These are phyloP conservation scores for Halcyon badia DNA, from an alignment of 2,797 vertebrate genomes.

Conservation along the genomic window DNA sequence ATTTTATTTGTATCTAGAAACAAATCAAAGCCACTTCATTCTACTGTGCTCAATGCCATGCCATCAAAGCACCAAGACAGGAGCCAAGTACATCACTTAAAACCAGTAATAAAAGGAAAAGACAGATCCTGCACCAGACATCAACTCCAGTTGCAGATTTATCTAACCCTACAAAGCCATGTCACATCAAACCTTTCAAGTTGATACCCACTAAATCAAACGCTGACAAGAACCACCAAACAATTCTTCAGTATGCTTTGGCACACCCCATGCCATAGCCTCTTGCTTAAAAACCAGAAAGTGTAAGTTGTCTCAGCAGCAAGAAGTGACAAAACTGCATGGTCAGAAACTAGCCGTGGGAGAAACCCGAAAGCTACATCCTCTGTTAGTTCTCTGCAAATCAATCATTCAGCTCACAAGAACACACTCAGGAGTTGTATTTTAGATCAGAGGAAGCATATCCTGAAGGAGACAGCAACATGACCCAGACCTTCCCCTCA, in stretches of 20 bases:
- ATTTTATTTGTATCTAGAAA: neutral
- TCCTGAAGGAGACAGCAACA: neutral
- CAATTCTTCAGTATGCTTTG: neutral
- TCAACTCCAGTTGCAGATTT: neutral
- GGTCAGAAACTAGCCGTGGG: neutral
- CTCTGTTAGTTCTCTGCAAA: neutral
- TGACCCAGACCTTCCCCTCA: neutral
- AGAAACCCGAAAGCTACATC: neutral
- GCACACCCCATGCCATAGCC: neutral
- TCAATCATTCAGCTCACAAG: neutral
- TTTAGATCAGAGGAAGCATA: neutral
- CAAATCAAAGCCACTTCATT: neutral
- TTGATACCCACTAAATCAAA: neutral
- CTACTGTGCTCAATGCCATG: neutral
- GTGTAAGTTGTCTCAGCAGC: neutral
- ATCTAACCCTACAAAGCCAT: neutral
- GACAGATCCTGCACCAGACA: neutral
- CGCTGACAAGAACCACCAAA: neutral
- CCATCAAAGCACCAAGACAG: neutral
- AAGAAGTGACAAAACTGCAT: neutral
- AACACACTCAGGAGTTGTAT: neutral
- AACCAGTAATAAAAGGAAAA: neutral
- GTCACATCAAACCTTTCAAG: neutral
- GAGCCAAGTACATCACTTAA: neutral
- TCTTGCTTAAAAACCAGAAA: neutral